Percentiles rank a stretch among this genome's conserved stretches.
Evolutionary conservation across 2,888 invertebrate genomes (phyloP).

Genomic region (Drosophila niveifrons): DNA sequence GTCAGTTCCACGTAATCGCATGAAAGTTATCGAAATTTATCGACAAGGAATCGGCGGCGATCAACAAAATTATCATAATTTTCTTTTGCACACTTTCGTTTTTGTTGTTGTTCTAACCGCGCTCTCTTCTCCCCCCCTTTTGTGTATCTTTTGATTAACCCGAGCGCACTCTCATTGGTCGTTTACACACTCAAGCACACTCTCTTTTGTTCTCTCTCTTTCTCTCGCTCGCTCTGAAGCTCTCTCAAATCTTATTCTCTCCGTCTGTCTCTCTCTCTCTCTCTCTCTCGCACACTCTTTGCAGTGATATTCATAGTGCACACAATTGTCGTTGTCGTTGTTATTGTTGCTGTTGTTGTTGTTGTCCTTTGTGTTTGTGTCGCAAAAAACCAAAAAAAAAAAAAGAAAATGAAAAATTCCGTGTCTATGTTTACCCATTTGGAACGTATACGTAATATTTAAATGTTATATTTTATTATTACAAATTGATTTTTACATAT

Average conservation of each 20-base stretch:
- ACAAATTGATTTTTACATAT: constrained; percentile 11
- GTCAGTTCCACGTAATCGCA: constrained; percentile 23
- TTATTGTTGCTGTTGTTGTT: constrained; percentile 37
- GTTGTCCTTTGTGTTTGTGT: constrained; percentile 39
- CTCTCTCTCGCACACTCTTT: constrained; percentile 12
- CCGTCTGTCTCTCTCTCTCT: constrained; percentile 11
- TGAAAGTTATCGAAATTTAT: constrained; percentile 26
- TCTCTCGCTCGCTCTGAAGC: constrained; percentile 11
- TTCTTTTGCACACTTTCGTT: constrained; percentile 20
- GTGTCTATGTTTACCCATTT: constrained; percentile 42
- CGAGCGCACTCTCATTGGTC: constrained; percentile 25
- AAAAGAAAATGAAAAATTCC: constrained; percentile 2
- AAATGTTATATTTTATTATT: constrained; percentile 13
- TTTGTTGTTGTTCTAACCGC: constrained; percentile 1
- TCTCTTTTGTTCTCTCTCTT: constrained; percentile 15
- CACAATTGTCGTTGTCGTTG: constrained; percentile 22
- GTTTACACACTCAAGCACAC: constrained; percentile 9
- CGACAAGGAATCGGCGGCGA: constrained; percentile 2
- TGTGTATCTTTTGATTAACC: constrained; percentile 22
- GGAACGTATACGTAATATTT: constrained; percentile 26
- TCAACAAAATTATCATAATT: neutral
- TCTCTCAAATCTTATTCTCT: constrained; percentile 5
- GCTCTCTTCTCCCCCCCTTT: neutral
- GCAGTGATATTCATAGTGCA: constrained; percentile 42
- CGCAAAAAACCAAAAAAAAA: neutral